Conservation (phyloP, 53 echinoderm and acorn worm genomes). For the Crossaster papposus region DNA sequence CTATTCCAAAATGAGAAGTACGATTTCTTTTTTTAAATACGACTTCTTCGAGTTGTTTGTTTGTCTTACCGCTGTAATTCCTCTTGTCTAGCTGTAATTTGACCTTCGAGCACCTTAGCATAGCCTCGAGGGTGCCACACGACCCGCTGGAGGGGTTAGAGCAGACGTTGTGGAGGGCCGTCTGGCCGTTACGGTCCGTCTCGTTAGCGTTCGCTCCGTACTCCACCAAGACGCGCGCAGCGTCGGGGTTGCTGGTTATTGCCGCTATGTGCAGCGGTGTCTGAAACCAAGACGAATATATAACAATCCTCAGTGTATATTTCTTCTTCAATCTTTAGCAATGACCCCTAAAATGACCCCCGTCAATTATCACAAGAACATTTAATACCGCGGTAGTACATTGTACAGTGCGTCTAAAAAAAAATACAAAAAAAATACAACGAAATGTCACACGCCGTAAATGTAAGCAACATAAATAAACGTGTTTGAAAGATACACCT, state of each 20-base stretch:
- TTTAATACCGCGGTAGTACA: not conserved
- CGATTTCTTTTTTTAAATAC: not conserved
- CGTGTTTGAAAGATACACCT: no score
- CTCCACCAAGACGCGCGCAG: slow-evolving; percentile 75
- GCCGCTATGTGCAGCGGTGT: slow-evolving; percentile 90
- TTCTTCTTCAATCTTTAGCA: not conserved
- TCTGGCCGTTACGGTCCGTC: slow-evolving; percentile 91
- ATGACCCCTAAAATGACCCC: no score
- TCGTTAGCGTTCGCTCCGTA: slow-evolving; percentile 85
- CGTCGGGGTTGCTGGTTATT: slow-evolving; percentile 81
- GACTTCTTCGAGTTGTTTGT: not conserved
- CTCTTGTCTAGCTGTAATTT: slow-evolving; percentile 72
- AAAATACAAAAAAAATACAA: no score
- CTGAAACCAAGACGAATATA: slow-evolving; percentile 37
- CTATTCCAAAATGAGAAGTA: no score
- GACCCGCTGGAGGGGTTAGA: slow-evolving; percentile 62
- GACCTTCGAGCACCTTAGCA: slow-evolving; percentile 64
- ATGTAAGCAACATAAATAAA: no score
- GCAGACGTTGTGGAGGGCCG: slow-evolving; percentile 91
- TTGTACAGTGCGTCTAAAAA: no score
- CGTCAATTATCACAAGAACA: not conserved
- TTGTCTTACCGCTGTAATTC: slow-evolving; percentile 83
- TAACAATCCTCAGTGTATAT: not conserved
- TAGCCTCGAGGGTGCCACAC: slow-evolving; percentile 59
- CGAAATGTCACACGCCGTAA: no score